Evolutionary conservation across 35 echinoderm and acorn worm species (phyloP).

Genomic region (Lytechinus variegatus): DNA sequence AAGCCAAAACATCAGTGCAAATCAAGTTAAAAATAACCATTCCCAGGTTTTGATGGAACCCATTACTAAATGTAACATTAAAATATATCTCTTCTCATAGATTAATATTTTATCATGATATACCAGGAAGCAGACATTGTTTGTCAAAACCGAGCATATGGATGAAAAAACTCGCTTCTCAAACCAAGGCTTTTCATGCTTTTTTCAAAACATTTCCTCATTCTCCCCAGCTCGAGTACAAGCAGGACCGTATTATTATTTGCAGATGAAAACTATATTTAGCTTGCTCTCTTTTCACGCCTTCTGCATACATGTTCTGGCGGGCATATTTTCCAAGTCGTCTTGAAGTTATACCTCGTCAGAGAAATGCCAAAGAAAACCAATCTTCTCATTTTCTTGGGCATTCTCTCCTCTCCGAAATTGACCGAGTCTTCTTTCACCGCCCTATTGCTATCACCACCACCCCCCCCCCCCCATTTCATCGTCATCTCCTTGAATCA

Average conservation of each 20-base stretch:
- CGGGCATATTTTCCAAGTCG: not conserved
- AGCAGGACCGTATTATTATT: not conserved
- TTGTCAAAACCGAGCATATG: not conserved
- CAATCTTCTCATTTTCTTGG: conserved; percentile 6
- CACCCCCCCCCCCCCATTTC: not conserved
- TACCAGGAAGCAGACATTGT: not conserved
- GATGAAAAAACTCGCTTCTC: not conserved
- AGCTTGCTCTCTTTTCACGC: not conserved
- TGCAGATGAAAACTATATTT: not conserved
- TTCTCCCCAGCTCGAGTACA: not conserved
- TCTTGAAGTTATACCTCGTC: not conserved
- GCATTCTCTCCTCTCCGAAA: not conserved
- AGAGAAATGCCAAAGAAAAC: not conserved
- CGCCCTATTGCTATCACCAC: not conserved
- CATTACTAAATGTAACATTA: not conserved
- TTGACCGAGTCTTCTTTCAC: conserved; percentile 8
- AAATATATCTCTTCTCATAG: not conserved
- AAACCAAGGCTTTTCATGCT: not conserved
- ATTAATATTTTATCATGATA: not conserved
- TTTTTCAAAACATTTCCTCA: not conserved
- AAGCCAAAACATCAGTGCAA: no score
- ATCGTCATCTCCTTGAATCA: not conserved
- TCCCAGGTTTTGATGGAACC: no score
- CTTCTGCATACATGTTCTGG: conserved; percentile 10
- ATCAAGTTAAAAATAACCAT: no score